Evolutionary conservation across 2,888 invertebrate genomes (phyloP), one percentile per base, ranked within the genome.

Genomic region (Lithosia quadra): DNA sequence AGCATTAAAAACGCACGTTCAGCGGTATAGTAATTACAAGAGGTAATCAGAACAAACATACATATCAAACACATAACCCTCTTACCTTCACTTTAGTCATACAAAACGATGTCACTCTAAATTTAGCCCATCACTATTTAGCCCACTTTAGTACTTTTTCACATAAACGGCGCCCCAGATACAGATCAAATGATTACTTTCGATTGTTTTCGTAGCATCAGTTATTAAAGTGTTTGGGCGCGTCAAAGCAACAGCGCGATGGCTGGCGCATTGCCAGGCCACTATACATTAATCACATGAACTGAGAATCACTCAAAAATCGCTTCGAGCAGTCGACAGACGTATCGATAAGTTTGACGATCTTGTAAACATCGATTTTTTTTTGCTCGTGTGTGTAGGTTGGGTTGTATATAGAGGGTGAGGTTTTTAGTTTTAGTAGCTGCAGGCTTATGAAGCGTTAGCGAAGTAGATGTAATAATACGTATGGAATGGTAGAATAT

Each of bases 301-400:
- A 74, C 70, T 68, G 85, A 82, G 85, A 84, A 90, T 90, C 91
- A 89, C 90, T 91, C 90, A 89, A 84, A 86, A 86, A 90, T 85
- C 88, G 85, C 87, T 88, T 83, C 82, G 74, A 72, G 69, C 71
- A 71, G 80, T 80, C 77, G 85, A 87, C 88, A 83, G 83, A 84
- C 84, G 82, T 86, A 88, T 87, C 86, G 91, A 90, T 90, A 87
- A 88, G 80, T 88, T 84, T 86, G 88, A 87, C 83, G 88, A 83
- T 85, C 70, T 73, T 85, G 88, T 91, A 91, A 91, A 91, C 91
- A 91, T 74, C 72, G 72, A 64, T 70, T 74, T 81, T 84, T n/a
- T 82, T 78, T 73, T 72, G 39, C 28, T 69, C 65, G 68, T 73
- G 33, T 66, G 69, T 68, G 74, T 77, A 75, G 72, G 67, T 74